Conservation (phyloP, 2,888 invertebrate genomes). For the Lithophane semibrunnea region DNA sequence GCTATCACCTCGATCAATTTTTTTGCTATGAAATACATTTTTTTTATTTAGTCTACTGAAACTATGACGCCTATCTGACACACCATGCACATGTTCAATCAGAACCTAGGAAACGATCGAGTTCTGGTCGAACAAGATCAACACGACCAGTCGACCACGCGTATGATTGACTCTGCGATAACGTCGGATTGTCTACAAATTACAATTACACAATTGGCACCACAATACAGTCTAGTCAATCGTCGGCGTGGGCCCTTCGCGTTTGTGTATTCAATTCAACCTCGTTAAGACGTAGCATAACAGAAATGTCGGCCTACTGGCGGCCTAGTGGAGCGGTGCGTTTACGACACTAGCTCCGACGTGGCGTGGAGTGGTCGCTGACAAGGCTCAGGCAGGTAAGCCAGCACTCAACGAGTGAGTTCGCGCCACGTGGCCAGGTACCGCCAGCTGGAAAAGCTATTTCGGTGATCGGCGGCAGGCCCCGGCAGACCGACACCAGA, state of each 20-base stretch:
- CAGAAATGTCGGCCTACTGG: constrained; percentile 10
- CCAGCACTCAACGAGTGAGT: constrained; percentile 74
- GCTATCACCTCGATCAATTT: constrained; percentile 3
- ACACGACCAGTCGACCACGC: not conserved
- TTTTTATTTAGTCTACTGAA: constrained; percentile 14
- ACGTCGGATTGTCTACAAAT: constrained; percentile 25
- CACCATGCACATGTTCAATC: not conserved
- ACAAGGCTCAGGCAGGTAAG: constrained; percentile 72
- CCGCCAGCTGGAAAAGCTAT: constrained; percentile 90
- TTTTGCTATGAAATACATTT: not conserved
- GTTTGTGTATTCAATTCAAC: constrained; percentile 36
- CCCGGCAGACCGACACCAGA: constrained; percentile 91
- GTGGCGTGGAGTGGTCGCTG: constrained; percentile 31
- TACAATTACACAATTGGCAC: constrained; percentile 35
- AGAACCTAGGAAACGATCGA: not conserved
- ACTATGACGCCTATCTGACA: constrained; percentile 5
- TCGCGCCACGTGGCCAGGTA: constrained; percentile 88
- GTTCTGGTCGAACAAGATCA: constrained; percentile 11
- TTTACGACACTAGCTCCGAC: constrained; percentile 13
- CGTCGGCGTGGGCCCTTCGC: constrained; percentile 25
- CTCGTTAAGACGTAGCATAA: constrained; percentile 21
- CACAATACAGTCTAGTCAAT: constrained; percentile 26
- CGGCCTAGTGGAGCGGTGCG: constrained; percentile 6
- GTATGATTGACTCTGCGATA: constrained; percentile 25
- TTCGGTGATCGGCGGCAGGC: constrained; percentile 91